These are phyloP conservation scores for Papilio xuthus DNA, from an alignment of 1,140 invertebrate genomes.

Conservation along the genomic window DNA sequence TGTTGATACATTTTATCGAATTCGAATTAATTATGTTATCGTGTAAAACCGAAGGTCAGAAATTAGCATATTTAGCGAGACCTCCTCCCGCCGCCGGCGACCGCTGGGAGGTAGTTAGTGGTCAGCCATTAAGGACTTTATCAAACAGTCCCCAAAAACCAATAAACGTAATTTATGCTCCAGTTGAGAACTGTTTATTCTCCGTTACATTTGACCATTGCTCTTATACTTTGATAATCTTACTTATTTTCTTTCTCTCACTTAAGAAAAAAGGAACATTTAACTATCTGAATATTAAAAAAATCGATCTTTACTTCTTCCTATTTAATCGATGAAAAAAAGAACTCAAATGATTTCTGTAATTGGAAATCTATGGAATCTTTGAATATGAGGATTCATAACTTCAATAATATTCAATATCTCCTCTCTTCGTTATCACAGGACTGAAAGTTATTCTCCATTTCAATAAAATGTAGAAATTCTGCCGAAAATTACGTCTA, in stretches of 20 bases:
- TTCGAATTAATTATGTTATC: not conserved
- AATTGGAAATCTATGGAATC: no score
- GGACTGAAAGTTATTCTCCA: not conserved
- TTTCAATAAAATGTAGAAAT: not conserved
- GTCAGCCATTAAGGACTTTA: constrained; percentile 19
- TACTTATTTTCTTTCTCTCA: not conserved
- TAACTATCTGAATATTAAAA: no score
- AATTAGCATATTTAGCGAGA: not conserved
- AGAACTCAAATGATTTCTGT: no score
- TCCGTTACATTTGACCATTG: constrained; percentile 1
- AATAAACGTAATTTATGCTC: constrained; percentile 3
- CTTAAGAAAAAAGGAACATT: not conserved
- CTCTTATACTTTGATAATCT: no score
- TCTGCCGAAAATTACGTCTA: not conserved
- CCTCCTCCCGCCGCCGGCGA: not conserved
- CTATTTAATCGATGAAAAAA: no score
- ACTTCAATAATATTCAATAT: not conserved
- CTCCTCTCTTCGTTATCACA: not conserved
- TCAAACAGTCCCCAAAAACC: constrained; percentile 11
- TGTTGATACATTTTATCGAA: not conserved
- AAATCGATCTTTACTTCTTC: no score
- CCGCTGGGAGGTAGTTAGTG: not conserved
- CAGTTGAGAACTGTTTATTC: not conserved
- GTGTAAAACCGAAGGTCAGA: not conserved
- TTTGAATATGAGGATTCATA: not conserved